Conservation (phyloP, 1,140 invertebrate genomes). For the Aradophagus sp. region DNA sequence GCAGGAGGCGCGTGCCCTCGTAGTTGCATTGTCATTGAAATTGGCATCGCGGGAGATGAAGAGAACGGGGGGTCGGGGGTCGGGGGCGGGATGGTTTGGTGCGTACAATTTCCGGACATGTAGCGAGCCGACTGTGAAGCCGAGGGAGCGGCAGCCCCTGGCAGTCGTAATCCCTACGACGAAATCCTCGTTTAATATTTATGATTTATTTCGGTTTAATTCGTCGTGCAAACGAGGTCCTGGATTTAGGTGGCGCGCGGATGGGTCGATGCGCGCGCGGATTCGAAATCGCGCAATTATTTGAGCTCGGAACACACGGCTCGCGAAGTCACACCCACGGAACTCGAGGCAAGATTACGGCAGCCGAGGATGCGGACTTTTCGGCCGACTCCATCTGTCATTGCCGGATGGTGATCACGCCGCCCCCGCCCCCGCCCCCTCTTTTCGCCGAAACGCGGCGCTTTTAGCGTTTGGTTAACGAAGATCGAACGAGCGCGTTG, state of each 20-base stretch:
- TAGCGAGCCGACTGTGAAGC: constrained; percentile 31
- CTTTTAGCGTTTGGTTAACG: constrained; percentile 33
- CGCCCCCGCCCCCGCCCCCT: constrained; percentile 23
- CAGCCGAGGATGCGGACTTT: constrained; percentile 31
- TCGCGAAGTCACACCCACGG: constrained; percentile 6
- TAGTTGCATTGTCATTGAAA: constrained; percentile 72
- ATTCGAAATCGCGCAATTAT: too few relatives aligned
- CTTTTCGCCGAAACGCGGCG: constrained; percentile 34
- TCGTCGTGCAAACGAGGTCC: constrained; percentile 69
- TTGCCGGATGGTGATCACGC: constrained; percentile 52
- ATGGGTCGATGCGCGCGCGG: constrained; percentile 15
- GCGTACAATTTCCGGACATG: constrained; percentile 68
- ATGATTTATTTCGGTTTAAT: constrained; percentile 76
- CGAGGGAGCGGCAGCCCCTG: constrained; percentile 54
- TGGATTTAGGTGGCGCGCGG: constrained; percentile 34
- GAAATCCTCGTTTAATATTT: constrained; percentile 76
- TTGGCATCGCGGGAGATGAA: constrained; percentile 56
- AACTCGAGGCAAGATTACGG: constrained; percentile 50
- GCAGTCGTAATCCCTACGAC: constrained; percentile 69
- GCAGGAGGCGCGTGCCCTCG: constrained; percentile 48
- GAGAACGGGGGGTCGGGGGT: too few relatives aligned
- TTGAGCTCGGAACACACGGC: too few relatives aligned
- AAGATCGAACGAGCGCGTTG: constrained; percentile 32
- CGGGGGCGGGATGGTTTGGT: constrained; percentile 6
- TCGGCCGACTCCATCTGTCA: constrained; percentile 49